Conservation (phyloP, 2,113 vertebrate species). For the Pao palembangensis region DNA sequence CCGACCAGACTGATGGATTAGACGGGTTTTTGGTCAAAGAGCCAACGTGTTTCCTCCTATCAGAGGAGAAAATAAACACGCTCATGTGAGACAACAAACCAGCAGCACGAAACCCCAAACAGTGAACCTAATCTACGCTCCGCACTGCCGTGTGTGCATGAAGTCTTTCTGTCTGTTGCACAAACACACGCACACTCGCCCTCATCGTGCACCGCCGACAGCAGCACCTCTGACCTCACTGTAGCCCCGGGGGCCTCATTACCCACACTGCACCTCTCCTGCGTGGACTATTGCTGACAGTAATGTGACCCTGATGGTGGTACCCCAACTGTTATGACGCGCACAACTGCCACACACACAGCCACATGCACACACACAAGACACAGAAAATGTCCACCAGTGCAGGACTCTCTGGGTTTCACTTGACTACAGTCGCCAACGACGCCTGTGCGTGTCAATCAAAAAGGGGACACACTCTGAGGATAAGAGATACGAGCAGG, state of each 20-base stretch:
- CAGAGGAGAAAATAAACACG: conserved; percentile 53
- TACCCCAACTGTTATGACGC: conserved; percentile 3
- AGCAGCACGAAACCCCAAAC: conserved; percentile 30
- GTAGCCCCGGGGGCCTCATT: conserved; percentile 58
- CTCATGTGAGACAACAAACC: conserved; percentile 43
- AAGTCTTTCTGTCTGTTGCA: conserved; percentile 17
- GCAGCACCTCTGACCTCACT: conserved; percentile 52
- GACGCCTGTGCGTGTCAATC: conserved; percentile 67
- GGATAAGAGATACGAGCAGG: conserved; percentile 39
- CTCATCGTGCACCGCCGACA: conserved; percentile 5
- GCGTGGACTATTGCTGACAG: conserved; percentile 46
- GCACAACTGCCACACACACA: not conserved
- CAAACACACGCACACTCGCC: conserved; percentile 25
- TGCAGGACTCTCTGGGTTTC: conserved; percentile 15
- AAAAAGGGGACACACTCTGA: conserved; percentile 41
- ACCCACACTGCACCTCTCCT: conserved; percentile 55
- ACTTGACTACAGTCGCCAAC: conserved; percentile 36
- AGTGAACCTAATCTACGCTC: conserved; percentile 27
- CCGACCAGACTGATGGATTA: conserved; percentile 39
- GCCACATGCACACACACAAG: conserved; percentile 19
- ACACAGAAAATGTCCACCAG: conserved; percentile 56
- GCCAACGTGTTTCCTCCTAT: conserved; percentile 47
- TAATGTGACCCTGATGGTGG: conserved; percentile 39
- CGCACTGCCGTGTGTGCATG: conserved; percentile 12
- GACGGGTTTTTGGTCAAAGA: conserved; percentile 36